Evolutionary conservation across 2,888 invertebrate species (phyloP), one percentile per base, ranked within the genome.

Genomic region (Lasioglossum calceatum): DNA sequence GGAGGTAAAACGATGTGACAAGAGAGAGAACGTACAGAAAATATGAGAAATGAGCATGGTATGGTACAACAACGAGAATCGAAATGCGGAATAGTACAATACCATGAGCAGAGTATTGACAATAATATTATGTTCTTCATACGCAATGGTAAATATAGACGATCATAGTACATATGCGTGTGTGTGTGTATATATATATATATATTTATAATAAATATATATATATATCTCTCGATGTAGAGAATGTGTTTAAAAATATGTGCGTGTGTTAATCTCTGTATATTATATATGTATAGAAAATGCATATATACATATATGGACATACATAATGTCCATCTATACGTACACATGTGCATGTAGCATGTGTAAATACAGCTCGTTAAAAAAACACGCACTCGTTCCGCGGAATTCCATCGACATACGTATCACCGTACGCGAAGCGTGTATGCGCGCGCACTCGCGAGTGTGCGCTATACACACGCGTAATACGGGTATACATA

Each of bases 61-160:
- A 93, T 91, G 89, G 92, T 89, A 91, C 87, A 93, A 87, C 88
- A 70, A 87, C 88, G 90, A 88, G 88, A 90, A 82, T 91, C 90
- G 84, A 89, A 70, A 91, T 91, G 89, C 90, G 87, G 90, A 92
- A 87, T 23, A 87, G 89, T 90, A 93, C 93, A 93, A 92, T 92
- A 94, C 92, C 93, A 94, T 93, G 88, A 90, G 89, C 82, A 89
- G n/a, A 71, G 89, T 89, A 91, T 84, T 85, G 81, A 90, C 87
- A 91, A 89, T 88, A 73, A 81, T 87, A 81, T 82, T 82, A 88
- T 87, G 90, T 89, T 88, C 85, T 90, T 88, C 87, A 83, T 90
- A 89, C 88, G 88, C 87, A 87, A 88, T 88, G 81, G 23, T 75
- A 85, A 86, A 90, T 87, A 85, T 85, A 77, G 61, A 88, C 81